phyloP scores from a whole-genome alignment of 2,113 vertebrate genomes.

The Spheniscus mendiculus region DNA sequence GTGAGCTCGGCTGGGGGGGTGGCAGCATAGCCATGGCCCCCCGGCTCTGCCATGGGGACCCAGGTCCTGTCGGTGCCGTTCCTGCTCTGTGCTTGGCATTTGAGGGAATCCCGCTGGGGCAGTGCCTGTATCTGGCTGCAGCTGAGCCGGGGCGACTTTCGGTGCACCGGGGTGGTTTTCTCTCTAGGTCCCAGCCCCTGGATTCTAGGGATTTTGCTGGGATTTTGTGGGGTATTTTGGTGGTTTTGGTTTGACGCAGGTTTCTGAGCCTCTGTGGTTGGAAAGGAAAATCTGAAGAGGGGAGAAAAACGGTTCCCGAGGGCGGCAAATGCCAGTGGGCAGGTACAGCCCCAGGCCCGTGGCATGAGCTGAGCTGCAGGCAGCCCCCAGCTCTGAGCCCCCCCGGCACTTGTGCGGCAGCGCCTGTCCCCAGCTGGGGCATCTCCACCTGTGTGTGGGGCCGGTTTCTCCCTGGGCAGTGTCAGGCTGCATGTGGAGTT shows the following conservation, averaged over 20 bases:
- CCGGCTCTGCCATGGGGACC: not conserved
- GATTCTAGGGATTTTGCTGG: not conserved
- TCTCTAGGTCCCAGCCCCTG: not conserved
- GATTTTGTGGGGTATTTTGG: not conserved
- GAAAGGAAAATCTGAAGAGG: not conserved
- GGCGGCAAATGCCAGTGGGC: not conserved
- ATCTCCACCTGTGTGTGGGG: not conserved
- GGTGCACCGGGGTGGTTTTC: not conserved
- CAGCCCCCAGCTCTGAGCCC: not conserved
- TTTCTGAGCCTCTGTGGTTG: not conserved
- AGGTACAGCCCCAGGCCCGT: not conserved
- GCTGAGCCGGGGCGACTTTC: rapidly evolving
- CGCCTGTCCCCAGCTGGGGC: rapidly evolving
- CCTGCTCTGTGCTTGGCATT: not conserved
- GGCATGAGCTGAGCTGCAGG: not conserved
- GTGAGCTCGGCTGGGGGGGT: rapidly evolving
- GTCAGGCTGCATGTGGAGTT: rapidly evolving
- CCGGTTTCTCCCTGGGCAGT: not conserved
- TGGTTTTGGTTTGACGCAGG: not conserved
- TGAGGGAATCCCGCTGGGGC: not conserved
- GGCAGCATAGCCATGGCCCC: not conserved
- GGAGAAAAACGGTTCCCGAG: not conserved
- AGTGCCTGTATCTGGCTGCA: rapidly evolving
- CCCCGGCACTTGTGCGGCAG: not conserved
- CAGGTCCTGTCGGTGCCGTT: not conserved